Evolutionary conservation across 2,113 vertebrate genomes (phyloP).

Genomic region (Chlorodrepanis virens): DNA sequence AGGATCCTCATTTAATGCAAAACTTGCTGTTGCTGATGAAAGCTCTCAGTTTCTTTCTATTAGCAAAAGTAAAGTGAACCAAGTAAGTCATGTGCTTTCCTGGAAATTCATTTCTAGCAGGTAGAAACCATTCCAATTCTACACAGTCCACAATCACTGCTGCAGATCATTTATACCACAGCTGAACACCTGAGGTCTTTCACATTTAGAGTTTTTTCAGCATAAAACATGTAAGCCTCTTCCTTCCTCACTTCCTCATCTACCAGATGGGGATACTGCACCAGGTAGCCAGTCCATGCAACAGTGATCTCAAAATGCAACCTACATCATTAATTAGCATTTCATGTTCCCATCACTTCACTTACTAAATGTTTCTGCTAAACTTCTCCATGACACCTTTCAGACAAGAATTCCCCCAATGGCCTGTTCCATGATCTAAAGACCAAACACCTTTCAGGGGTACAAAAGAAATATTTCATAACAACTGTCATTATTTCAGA

Average conservation of each 20-base stretch:
- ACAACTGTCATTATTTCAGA: not conserved
- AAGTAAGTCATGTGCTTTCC: constrained; percentile 40
- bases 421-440: not conserved
- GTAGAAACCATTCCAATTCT: not conserved
- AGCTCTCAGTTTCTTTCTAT: constrained; percentile 39
- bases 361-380: not conserved
- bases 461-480: not conserved
- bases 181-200: not conserved
- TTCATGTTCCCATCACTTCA: not conserved
- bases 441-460: not conserved
- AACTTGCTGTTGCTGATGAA: not conserved
- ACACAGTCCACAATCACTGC: not conserved
- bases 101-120: constrained; percentile 20
- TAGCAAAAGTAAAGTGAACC: constrained; percentile 20
- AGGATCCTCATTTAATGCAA: constrained; percentile 28
- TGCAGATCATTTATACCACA: not conserved
- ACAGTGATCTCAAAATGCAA: not conserved
- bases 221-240: not conserved
- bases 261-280: not conserved
- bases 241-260: not conserved
- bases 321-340: not conserved
- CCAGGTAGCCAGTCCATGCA: not conserved
- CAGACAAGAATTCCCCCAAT: not conserved
- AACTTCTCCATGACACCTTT: not conserved
- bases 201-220: not conserved